Base-by-base conservation (phyloP, 92 coral and sea anemone species). In the Porites divaricata region DNA sequence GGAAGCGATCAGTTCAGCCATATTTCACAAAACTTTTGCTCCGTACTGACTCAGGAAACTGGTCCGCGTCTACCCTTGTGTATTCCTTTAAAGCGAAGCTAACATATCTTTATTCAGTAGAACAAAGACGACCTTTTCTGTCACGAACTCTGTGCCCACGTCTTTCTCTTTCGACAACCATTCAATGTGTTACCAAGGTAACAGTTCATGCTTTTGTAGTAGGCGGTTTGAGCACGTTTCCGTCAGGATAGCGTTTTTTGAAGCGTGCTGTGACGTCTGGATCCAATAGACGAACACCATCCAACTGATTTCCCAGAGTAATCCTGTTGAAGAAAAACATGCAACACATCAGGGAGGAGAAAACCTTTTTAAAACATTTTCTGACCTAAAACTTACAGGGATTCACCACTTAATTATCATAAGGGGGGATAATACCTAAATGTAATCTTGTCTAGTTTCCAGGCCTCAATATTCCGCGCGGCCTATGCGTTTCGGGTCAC, bases 281-380 rank as follows among this genome's bases (percentile, higher is more conserved):
- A 59, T 96, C 99, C n/a, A 96, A 62, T 22, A 96, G 90, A 17
- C 95, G 93, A 10, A 94, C 99, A 7, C 99, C 99, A 62, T 96
- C 99, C 62, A 96, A 70, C 83, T 96, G 99, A 84, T 96, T 96
- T 14, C 99, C 99, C 72, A 96, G 93, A 53, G 99, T 96, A 64
- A 96, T 83, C 99, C 99, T 96, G 84, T 22, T 11, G 25, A 72
- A 15, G 24, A 25, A 65, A 19, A 66, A 63, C 12, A 13, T 3
- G 11, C 12, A 10, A 28, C 4, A 51, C 16, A 63, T 57, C 16
- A 48, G 9, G 35, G 9, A 11, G 14, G 25, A 17, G 24, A 19
- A 9, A 23, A 5, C 67, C 52, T 26, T 13, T 57, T 12, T 17
- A 15, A 57, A 12, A 57, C 2, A 19, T 19, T 15, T 15, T 2